These are phyloP conservation scores for Sebastes trivittatus DNA, from an alignment of 2,797 vertebrate genomes.

Conservation along the genomic window DNA sequence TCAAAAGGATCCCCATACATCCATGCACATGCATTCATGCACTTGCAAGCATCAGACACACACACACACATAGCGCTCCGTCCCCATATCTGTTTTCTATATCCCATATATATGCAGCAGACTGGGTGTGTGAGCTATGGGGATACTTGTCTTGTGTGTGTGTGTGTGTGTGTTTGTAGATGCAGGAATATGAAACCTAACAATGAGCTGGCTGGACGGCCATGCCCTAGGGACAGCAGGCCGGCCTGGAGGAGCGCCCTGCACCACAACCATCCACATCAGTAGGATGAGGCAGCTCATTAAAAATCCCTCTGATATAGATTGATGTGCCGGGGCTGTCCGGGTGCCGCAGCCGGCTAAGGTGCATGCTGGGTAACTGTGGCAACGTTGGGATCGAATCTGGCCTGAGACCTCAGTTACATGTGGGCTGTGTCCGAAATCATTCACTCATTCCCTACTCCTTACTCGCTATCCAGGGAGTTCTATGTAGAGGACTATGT, in stretches of 20 bases:
- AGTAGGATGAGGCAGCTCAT: slow-evolving; percentile 42
- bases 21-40: slow-evolving; percentile 1
- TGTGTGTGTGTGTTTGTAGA: background rate
- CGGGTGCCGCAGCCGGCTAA: background rate
- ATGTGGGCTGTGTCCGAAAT: background rate
- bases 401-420: background rate
- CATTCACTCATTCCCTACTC: background rate
- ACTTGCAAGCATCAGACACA: background rate
- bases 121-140: slow-evolving; percentile 9
- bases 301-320: slow-evolving; percentile 49
- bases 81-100: slow-evolving; percentile 30
- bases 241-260: slow-evolving; percentile 11
- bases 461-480: too few relatives aligned
- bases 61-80: background rate
- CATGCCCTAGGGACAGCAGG: slow-evolving; percentile 30
- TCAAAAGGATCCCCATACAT: slow-evolving; percentile 17
- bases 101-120: slow-evolving; percentile 47
- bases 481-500: too few relatives aligned
- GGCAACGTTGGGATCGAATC: slow-evolving; percentile 10
- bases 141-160: slow-evolving; percentile 1
- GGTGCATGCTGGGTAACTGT: slow-evolving; percentile 27
- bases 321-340: slow-evolving; percentile 51
- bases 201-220: slow-evolving; percentile 36
- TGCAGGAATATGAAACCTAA: slow-evolving; percentile 43
- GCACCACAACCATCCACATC: slow-evolving; percentile 41